Evolutionary conservation across 2,113 vertebrate genomes (phyloP), one percentile per base, ranked within the genome.

Genomic region (Tylochromis polylepis): DNA sequence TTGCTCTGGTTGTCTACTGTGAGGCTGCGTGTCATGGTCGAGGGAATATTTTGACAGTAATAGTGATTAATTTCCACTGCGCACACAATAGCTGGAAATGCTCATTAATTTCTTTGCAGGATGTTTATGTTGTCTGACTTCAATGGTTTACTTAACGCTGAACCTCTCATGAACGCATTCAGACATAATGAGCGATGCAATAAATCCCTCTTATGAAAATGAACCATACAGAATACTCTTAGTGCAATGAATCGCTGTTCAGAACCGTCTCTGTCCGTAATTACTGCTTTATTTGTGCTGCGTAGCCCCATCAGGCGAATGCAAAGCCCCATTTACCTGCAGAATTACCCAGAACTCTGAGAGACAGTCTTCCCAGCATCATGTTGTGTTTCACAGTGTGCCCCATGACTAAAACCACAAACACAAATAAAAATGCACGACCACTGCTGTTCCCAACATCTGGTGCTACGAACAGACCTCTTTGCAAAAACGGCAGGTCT

Each of bases 251-350:
- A 62, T 82, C 4, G 16, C 41, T 83, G 75, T 83, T 91, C 79
- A 62, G 88, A 85, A 38, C 58, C 88, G 81, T 89, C 84, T 20
- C 72, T 86, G 75, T 84, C 34, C 85, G 10, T 90, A 89, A 84
- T 89, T 38, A 89, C 84, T 43, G 57, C 85, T 92, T 91, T 91
- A 93, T 93, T 90, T 92, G 75, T 84, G 85, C 85, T 83, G 78
- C 79, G n/a, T 79, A 53, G 85, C 79, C 86, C 92, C 83, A 87
- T 89, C 85, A 84, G 89, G 89, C 75, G 34, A 79, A 77, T 85
- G 85, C 88, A 85, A 93, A 94, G 87, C 91, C 82, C 85, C 89
- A 86, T 93, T 94, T 95, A 93, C 90, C 90, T 92, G 89, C 85
- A 84, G 88, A 91, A 90, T 95, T 94, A 93, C 84, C 90, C 88